These are phyloP conservation scores for Synergus japonicus DNA, from an alignment of 2,888 invertebrate genomes.

Conservation along the genomic window DNA sequence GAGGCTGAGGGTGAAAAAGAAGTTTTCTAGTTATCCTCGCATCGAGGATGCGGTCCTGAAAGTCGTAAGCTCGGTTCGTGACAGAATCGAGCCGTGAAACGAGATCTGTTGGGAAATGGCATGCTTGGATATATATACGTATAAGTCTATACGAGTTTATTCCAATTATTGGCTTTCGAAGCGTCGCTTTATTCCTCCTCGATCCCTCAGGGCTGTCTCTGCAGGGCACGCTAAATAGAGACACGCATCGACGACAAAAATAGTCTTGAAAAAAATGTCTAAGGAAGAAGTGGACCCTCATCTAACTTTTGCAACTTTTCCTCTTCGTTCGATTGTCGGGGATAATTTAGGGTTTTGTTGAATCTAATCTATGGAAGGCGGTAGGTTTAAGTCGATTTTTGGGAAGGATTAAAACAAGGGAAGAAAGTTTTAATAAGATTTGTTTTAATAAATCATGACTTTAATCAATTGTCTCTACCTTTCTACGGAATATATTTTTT, in stretches of 20 bases:
- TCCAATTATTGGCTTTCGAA: conserved; percentile 74
- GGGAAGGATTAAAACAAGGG: neutral
- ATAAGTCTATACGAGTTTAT: conserved; percentile 64
- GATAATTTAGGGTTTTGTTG: conserved; percentile 6
- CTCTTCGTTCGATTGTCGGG: neutral
- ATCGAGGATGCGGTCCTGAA: conserved; percentile 66
- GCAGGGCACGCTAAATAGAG: conserved; percentile 29
- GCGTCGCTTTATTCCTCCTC: conserved; percentile 39
- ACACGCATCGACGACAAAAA: conserved; percentile 28
- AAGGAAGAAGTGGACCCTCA: conserved; percentile 22
- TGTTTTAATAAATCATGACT: no score
- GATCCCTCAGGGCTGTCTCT: conserved; percentile 36
- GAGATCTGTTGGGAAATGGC: conserved; percentile 69
- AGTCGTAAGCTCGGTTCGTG: conserved; percentile 68
- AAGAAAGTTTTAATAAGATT: no score
- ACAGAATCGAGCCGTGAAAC: conserved; percentile 78
- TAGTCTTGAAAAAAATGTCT: conserved; percentile 22
- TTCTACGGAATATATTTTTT: no score
- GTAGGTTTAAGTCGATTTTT: conserved; percentile 45
- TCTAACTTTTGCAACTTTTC: conserved; percentile 31
- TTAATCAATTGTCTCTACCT: no score
- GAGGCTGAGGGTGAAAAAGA: conserved; percentile 64
- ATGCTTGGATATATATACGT: conserved; percentile 52
- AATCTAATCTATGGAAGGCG: neutral
- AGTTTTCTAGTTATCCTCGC: conserved; percentile 76